A percentile compares a stretch with the other conserved stretches of the same genome.
These are phyloP conservation scores for Carposina sasakii DNA, from an alignment of 1,140 invertebrate species.

Conservation along the genomic window DNA sequence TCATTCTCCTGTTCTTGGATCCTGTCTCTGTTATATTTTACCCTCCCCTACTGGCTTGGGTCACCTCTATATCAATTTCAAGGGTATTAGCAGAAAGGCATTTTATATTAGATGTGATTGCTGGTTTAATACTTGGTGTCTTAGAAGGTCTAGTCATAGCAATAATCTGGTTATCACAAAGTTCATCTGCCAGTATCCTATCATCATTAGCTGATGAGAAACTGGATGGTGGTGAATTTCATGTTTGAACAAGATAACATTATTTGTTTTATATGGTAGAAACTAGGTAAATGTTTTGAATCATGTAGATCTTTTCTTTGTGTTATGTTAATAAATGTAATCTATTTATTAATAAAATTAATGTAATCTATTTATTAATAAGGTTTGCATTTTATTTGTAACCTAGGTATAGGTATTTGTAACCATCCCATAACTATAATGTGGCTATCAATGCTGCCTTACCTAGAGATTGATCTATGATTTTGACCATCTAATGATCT, in stretches of 20 bases:
- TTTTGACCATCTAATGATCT: no score
- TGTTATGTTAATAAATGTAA: no score
- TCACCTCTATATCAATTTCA: constrained; percentile 82
- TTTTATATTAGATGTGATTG: constrained; percentile 88
- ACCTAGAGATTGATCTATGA: no score
- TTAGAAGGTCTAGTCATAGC: constrained; percentile 79
- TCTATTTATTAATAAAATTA: no score
- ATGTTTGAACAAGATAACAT: constrained; percentile 37
- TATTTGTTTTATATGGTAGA: neutral
- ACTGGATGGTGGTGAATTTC: constrained; percentile 60
- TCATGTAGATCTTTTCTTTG: no score
- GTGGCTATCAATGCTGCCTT: no score
- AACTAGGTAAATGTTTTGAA: no score
- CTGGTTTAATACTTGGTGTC: constrained; percentile 84
- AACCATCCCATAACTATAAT: no score
- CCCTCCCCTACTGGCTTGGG: constrained; percentile 82
- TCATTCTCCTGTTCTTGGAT: constrained; percentile 79
- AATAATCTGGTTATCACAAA: constrained; percentile 78
- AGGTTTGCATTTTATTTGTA: no score
- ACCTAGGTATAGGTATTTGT: no score
- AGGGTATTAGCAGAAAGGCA: constrained; percentile 84
- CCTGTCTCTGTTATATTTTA: constrained; percentile 75
- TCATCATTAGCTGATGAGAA: constrained; percentile 62
- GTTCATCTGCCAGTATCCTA: constrained; percentile 50
- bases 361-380: no score